Evolutionary conservation across 2,797 vertebrate genomes (phyloP), one percentile per base, ranked within the genome.

Genomic region (Anas flavirostris): DNA sequence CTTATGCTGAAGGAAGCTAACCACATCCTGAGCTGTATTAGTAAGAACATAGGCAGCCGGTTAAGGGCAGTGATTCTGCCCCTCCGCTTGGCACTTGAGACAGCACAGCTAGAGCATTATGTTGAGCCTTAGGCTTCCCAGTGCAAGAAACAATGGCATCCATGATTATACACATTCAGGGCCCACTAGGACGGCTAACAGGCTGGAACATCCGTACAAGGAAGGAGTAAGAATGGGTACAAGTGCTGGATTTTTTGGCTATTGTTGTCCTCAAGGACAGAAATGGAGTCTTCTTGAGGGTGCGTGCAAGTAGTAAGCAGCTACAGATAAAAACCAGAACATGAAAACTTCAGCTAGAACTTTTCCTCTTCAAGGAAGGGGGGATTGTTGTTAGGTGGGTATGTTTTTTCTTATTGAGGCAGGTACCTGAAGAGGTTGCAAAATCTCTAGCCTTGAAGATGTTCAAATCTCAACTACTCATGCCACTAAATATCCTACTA

Each of bases 311-410:
- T 15, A 64, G 56, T 22, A 31, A 93, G 26, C 56, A 41, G 23
- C 28, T 86, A 58, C 5, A 48, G 56, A 58, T 5, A 1, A 16
- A 56, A 60, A 39, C 0, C 0, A 1, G 29, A 82, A 86, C 25
- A 46, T 2, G 26, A 50, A 88, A 85, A 70, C 9, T 41, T 41
- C 56, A 80, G 17, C 9, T 31, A 58, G 14, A 48, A 48, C 12
- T 48, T 25, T 48, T 48, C 48, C 48, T 48, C 48, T 48, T 48
- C 12, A 48, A 48, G 48, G 43, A 74, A 80, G 39, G 14, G 16
- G 50, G 50, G 60, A 8, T 41, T 63, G 26, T 13, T 62, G 37
- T 52, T 41, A 62, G 25, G 7, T 17, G 17, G 16, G 39, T 41
- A 28, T 62, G 17, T 19, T 58, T 22, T 26, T 33, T 74, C 58